Evolutionary conservation across 2,797 vertebrate genomes (phyloP).

Genomic region (Loriculus beryllinus): DNA sequence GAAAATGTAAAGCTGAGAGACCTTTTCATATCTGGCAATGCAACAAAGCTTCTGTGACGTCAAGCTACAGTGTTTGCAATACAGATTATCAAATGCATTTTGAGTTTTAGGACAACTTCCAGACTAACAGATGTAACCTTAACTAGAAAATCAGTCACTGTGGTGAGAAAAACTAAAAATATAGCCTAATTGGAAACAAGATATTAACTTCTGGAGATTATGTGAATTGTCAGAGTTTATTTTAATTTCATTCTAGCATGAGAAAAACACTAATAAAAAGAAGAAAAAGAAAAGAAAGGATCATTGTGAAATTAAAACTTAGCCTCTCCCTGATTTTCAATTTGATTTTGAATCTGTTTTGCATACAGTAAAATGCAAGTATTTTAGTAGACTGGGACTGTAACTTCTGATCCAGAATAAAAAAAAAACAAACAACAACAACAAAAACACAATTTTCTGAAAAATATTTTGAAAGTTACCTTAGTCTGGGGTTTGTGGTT

Average conservation of each 20-base stretch:
- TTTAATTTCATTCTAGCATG: background rate
- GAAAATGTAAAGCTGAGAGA: background rate
- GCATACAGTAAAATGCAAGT: background rate
- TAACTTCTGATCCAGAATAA: background rate
- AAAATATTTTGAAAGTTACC: background rate
- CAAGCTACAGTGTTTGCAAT: background rate
- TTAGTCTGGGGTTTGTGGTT: rapidly evolving
- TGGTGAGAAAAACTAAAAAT: background rate
- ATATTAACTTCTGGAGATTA: background rate
- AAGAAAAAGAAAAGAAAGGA: background rate
- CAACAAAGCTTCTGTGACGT: background rate
- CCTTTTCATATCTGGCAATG: background rate
- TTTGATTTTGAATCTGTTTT: background rate
- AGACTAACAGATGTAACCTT: background rate
- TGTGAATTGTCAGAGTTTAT: background rate
- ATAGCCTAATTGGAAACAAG: background rate
- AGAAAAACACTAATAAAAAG: background rate
- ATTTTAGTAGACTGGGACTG: background rate
- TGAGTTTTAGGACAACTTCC: conserved; percentile 16
- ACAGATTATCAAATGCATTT: background rate
- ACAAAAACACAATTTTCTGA: background rate
- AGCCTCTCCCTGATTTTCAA: background rate
- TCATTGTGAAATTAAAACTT: background rate
- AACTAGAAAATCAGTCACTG: background rate
- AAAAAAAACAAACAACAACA: rapidly evolving